Evolutionary conservation across 2,888 invertebrate species (phyloP).

Genomic region (Oligia fasciuncula): DNA sequence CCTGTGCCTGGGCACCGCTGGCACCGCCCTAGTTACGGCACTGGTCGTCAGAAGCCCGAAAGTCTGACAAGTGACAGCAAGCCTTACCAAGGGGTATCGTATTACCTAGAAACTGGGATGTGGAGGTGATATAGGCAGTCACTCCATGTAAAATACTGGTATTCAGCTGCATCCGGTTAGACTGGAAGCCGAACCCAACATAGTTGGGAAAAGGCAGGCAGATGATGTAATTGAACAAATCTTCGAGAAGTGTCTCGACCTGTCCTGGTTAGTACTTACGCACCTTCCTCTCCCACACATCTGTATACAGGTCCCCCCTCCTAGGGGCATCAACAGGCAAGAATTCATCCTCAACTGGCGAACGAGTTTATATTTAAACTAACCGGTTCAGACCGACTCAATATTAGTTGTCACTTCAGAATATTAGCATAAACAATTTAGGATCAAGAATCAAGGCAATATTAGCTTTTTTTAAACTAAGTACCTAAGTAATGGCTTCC

Average conservation of each 20-base stretch:
- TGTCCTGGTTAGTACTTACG: not conserved
- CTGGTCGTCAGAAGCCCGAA: too few species aligned
- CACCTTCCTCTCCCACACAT: not conserved
- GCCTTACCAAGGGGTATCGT: too few species aligned
- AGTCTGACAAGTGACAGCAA: too few species aligned
- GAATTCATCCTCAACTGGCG: conserved; percentile 33
- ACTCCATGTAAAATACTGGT: too few species aligned
- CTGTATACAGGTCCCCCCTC: conserved; percentile 2
- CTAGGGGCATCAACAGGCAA: conserved; percentile 37
- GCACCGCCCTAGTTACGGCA: too few species aligned
- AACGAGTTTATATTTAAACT: conserved; percentile 56
- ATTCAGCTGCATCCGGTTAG: too few species aligned
- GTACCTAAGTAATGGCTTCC: conserved; percentile 15
- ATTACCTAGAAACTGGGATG: too few species aligned
- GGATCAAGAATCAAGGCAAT: conserved; percentile 60
- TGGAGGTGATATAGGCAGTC: too few species aligned
- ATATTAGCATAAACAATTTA: conserved; percentile 73
- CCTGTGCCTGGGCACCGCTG: too few species aligned
- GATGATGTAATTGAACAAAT: too few species aligned
- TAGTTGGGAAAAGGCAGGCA: too few species aligned
- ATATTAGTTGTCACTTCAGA: conserved; percentile 42
- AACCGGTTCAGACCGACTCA: conserved; percentile 74
- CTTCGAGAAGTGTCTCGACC: not conserved
- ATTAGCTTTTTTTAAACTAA: conserved; percentile 21
- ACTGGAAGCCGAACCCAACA: too few species aligned